These are phyloP conservation scores for Agelas oroides DNA, from an alignment of 37 sponge, comb jelly and placozoan genomes.

Conservation along the genomic window DNA sequence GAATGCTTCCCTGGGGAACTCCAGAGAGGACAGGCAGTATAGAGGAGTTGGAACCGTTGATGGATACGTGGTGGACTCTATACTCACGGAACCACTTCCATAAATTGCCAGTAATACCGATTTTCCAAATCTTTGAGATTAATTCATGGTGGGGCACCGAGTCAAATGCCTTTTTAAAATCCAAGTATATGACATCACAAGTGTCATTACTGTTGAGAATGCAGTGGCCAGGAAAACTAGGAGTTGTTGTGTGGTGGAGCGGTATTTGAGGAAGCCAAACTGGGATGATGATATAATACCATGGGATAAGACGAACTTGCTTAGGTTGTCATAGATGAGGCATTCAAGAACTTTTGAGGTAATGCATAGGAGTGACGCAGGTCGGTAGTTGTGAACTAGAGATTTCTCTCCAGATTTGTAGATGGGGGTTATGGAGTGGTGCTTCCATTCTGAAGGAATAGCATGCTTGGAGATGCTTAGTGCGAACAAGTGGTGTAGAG, in stretches of 20 bases:
- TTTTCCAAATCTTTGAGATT: constrained; percentile 25
- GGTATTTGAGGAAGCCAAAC: constrained; percentile 19
- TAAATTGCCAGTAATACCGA: constrained; percentile 39
- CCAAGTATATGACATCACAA: constrained; percentile 28
- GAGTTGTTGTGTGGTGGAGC: background rate
- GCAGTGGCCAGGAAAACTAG: background rate
- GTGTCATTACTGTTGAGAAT: no score
- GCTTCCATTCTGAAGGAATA: constrained; percentile 41
- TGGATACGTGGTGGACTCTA: constrained; percentile 8
- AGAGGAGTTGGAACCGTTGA: background rate
- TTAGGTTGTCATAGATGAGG: constrained; percentile 33
- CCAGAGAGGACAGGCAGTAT: constrained; percentile 33
- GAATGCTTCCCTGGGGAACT: constrained; percentile 49
- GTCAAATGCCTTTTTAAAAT: constrained; percentile 59
- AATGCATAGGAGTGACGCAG: constrained; percentile 45
- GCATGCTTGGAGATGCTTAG: background rate
- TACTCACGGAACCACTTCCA: constrained; percentile 23
- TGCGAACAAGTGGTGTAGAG: background rate
- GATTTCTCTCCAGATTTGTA: constrained; percentile 20
- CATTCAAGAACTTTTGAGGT: constrained; percentile 35
- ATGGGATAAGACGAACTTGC: constrained; percentile 2
- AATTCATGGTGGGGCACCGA: constrained; percentile 55
- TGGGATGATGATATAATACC: constrained; percentile 5
- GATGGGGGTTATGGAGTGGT: constrained; percentile 28
- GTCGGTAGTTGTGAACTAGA: constrained; percentile 29